Evolutionary conservation across 2,888 invertebrate genomes (phyloP).

Genomic region (Lordiphosa fenestrarum): DNA sequence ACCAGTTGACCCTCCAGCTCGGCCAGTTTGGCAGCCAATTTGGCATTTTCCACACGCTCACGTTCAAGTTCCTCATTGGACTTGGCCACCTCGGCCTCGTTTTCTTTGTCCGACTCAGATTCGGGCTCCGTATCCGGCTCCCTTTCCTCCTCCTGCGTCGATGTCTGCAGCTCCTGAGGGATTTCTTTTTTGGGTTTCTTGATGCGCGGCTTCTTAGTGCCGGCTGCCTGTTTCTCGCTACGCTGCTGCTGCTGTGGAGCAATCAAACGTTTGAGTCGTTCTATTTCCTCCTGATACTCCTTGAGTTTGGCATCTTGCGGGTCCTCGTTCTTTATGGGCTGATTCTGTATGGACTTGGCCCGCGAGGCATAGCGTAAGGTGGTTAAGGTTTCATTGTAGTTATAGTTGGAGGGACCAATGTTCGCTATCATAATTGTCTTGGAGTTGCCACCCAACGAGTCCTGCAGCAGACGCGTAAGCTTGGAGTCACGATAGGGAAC

Average conservation of each 20-base stretch:
- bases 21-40: conserved; percentile 88
- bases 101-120: conserved; percentile 78
- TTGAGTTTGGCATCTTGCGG: conserved; percentile 98
- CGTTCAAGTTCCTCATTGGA: conserved; percentile 82
- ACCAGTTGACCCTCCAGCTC: conserved; percentile 96
- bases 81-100: conserved; percentile 76
- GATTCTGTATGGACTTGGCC: conserved; percentile 99
- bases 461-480: conserved; percentile 96
- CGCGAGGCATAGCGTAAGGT: conserved; percentile 98
- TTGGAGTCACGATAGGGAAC: conserved; percentile 99
- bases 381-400: conserved; percentile 98
- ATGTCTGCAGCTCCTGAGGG: conserved; percentile 3
- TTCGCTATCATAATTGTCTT: conserved; percentile 99
- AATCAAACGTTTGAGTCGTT: conserved; percentile 83
- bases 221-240: conserved; percentile 53
- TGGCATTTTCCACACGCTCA: conserved; percentile 87
- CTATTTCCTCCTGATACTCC: conserved; percentile 97
- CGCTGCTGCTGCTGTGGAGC: conserved; percentile 80
- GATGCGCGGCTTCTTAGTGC: conserved; percentile 57
- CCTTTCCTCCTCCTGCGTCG: conserved; percentile 65
- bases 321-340: conserved; percentile 99
- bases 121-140: conserved; percentile 77
- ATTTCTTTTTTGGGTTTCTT: conserved; percentile 74
- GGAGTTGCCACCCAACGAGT: conserved; percentile 98
- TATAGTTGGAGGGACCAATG: conserved; percentile 98